These are phyloP conservation scores for Micromesistius poutassou DNA, from an alignment of 2,797 vertebrate genomes.

Conservation along the genomic window DNA sequence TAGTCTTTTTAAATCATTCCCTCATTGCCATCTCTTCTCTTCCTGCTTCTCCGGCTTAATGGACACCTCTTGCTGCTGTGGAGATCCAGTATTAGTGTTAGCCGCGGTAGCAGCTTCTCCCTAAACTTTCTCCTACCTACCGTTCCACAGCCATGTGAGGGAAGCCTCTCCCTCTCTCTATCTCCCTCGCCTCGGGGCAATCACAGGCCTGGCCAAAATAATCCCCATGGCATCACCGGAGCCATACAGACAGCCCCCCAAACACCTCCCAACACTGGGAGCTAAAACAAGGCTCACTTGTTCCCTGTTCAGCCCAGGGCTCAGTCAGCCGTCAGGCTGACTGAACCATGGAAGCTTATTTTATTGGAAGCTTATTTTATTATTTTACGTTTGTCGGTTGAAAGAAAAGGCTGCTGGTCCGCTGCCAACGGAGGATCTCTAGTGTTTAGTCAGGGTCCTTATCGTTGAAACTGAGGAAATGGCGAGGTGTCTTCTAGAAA, in stretches of 20 bases:
- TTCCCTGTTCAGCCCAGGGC: slow-evolving; percentile 35
- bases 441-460: background rate
- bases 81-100: background rate
- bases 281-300: slow-evolving; percentile 63
- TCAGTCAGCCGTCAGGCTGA: background rate
- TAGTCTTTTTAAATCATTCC: background rate
- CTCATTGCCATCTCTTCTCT: background rate
- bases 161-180: background rate
- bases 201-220: slow-evolving; percentile 71
- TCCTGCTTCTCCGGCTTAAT: background rate
- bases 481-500: background rate
- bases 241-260: slow-evolving; percentile 45
- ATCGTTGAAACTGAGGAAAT: background rate
- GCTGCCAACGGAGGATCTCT: background rate
- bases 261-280: background rate
- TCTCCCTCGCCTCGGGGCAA: slow-evolving; percentile 56
- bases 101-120: background rate
- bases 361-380: too few species aligned
- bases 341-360: too few species aligned
- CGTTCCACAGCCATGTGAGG: background rate
- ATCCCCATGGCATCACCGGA: slow-evolving; percentile 73
- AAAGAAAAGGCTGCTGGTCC: background rate
- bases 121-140: background rate
- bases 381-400: background rate
- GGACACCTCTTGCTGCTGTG: background rate